A percentile compares a stretch with the other conserved stretches of the same genome.
phyloP scores from a whole-genome alignment of 2,797 vertebrate genomes.

The Pogoniulus pusillus region DNA sequence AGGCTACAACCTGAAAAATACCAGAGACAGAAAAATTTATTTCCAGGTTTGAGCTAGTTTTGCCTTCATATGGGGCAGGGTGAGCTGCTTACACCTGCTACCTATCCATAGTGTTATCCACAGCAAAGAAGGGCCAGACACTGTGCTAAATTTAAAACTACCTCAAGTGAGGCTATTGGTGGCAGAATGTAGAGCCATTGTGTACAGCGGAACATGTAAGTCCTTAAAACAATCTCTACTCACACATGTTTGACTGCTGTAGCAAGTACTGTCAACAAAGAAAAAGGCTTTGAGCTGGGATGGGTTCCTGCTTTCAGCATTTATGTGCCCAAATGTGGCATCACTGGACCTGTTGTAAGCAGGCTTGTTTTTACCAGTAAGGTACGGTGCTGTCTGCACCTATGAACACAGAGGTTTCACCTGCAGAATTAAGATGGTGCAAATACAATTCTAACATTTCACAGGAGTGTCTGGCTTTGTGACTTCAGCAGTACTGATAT shows the following conservation, averaged over 20 bases:
- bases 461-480: slow-evolving; percentile 16
- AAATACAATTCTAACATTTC: background rate
- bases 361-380: background rate
- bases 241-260: background rate
- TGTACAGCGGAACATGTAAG: background rate
- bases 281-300: background rate
- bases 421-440: slow-evolving; percentile 12
- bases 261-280: background rate
- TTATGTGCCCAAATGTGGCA: background rate
- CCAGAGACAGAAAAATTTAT: background rate
- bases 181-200: background rate
- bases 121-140: background rate
- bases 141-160: background rate
- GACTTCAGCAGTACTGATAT: background rate
- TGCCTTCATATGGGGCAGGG: background rate
- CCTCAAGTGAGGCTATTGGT: background rate
- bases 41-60: background rate
- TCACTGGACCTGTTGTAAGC: background rate
- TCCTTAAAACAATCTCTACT: background rate
- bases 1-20: background rate
- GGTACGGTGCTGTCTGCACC: background rate
- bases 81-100: background rate
- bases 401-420: slow-evolving; percentile 10
- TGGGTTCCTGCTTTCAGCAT: background rate
- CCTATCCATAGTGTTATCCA: background rate